phyloP scores from a whole-genome alignment of 2,888 invertebrate species.

The Leptinotarsa juncta region DNA sequence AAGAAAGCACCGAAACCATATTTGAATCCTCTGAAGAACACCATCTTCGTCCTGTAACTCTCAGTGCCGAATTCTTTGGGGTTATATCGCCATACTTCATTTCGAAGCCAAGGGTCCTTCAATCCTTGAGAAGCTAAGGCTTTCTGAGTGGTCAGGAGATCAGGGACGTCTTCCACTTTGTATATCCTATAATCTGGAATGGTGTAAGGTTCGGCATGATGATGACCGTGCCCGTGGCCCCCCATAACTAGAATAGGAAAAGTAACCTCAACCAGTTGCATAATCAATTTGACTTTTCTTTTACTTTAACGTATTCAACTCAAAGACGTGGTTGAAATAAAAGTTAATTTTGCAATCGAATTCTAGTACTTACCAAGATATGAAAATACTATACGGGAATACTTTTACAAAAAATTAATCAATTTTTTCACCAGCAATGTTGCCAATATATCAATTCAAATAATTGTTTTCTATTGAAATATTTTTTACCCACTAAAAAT shows the following conservation, averaged over 20 bases:
- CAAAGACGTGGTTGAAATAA: too few relatives aligned
- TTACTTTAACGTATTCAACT: too few relatives aligned
- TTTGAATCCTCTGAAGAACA: constrained; percentile 75
- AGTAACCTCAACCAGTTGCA: constrained; percentile 33
- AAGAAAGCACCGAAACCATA: constrained; percentile 73
- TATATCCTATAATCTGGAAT: constrained; percentile 81
- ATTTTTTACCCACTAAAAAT: too few relatives aligned
- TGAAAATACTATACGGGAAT: too few relatives aligned
- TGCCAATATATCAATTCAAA: too few relatives aligned
- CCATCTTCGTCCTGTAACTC: constrained; percentile 62
- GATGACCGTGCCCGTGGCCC: constrained; percentile 67
- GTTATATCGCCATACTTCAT: constrained; percentile 86
- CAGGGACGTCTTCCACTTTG: constrained; percentile 77
- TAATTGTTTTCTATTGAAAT: too few relatives aligned
- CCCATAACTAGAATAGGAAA: constrained; percentile 33
- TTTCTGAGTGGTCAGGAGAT: constrained; percentile 73
- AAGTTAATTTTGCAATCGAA: too few relatives aligned
- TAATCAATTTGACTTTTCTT: constrained; percentile 17
- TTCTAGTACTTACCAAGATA: too few relatives aligned
- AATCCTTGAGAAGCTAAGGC: constrained; percentile 78
- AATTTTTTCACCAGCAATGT: too few relatives aligned
- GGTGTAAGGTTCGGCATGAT: constrained; percentile 70
- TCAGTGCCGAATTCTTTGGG: constrained; percentile 71
- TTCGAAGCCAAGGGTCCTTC: constrained; percentile 89
- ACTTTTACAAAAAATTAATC: too few relatives aligned